Evolutionary conservation across 1,140 invertebrate species (phyloP).

Genomic region (Ptiloglossa arizonensis): DNA sequence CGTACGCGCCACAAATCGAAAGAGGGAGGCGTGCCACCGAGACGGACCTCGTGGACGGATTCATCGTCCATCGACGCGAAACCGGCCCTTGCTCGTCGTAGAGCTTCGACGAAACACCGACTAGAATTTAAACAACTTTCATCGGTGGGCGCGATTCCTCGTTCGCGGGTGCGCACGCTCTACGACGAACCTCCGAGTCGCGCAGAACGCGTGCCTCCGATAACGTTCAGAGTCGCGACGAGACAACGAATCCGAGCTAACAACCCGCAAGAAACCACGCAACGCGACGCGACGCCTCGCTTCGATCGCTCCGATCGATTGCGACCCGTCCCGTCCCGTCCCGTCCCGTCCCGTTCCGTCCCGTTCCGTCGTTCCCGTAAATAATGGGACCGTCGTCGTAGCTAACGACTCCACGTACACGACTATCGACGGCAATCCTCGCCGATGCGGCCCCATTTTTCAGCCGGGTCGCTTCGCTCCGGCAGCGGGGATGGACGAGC

Average conservation of each 20-base stretch:
- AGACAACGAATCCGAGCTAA: conserved; percentile 66
- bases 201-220: conserved; percentile 43
- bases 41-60: conserved; percentile 53
- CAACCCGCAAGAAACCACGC: conserved; percentile 62
- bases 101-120: background rate
- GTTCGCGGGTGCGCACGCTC: conserved; percentile 48
- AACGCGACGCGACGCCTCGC: conserved; percentile 13
- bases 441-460: conserved; percentile 15
- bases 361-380: background rate
- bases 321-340: background rate
- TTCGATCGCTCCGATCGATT: conserved; percentile 48
- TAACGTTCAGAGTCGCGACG: conserved; percentile 55
- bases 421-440: conserved; percentile 9
- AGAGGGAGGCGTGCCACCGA: conserved; percentile 13
- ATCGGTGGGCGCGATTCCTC: conserved; percentile 16
- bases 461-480: background rate
- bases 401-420: conserved; percentile 29
- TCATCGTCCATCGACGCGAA: conserved; percentile 61
- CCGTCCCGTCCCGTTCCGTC: background rate
- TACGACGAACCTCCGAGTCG: conserved; percentile 59
- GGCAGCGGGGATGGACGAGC: background rate
- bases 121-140: background rate
- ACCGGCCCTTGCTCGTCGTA: too few relatives aligned
- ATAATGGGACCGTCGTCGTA: conserved; percentile 33
- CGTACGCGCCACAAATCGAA: too few relatives aligned